Conservation (phyloP, 30 jellyfish, hydroid and myxozoan species). For the Pelagia noctiluca region DNA sequence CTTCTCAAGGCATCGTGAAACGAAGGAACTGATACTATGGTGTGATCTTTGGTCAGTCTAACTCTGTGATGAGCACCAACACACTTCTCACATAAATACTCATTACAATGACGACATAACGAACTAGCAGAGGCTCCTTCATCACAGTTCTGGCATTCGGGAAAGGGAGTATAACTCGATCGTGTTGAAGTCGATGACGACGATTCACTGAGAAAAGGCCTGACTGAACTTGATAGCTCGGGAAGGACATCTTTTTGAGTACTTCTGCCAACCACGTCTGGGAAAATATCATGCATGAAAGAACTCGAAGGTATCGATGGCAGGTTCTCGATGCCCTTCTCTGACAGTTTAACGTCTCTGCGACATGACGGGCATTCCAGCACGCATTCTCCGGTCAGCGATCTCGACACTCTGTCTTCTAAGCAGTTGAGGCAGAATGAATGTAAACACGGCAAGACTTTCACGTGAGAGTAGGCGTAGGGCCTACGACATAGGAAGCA, state of each 20-base stretch:
- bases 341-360: slow-evolving; percentile 87
- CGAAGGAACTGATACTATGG: slow-evolving; percentile 77
- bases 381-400: slow-evolving; percentile 76
- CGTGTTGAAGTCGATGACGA: slow-evolving; percentile 19
- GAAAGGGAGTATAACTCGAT: slow-evolving; percentile 61
- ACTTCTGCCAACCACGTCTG: slow-evolving; percentile 91
- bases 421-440: slow-evolving; percentile 88
- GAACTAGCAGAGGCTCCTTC: slow-evolving; percentile 87
- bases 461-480: slow-evolving; percentile 74
- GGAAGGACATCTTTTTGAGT: slow-evolving; percentile 52
- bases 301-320: slow-evolving; percentile 95
- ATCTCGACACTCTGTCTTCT: slow-evolving; percentile 77
- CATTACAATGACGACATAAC: slow-evolving; percentile 95
- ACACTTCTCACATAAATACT: slow-evolving; percentile 90
- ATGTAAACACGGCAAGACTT: slow-evolving; percentile 95
- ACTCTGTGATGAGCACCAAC: slow-evolving; percentile 95
- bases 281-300: slow-evolving; percentile 90
- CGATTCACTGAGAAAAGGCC: slow-evolving; percentile 44
- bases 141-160: slow-evolving; percentile 89
- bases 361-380: slow-evolving; percentile 93
- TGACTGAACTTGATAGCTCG: slow-evolving; percentile 32
- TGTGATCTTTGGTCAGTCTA: slow-evolving; percentile 85
- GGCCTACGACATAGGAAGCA: slow-evolving; percentile 76
- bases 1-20: slow-evolving; percentile 73
- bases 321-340: slow-evolving; percentile 78